Conservation (phyloP, 2,113 vertebrate genomes). For the Hyperoodon ampullatus region DNA sequence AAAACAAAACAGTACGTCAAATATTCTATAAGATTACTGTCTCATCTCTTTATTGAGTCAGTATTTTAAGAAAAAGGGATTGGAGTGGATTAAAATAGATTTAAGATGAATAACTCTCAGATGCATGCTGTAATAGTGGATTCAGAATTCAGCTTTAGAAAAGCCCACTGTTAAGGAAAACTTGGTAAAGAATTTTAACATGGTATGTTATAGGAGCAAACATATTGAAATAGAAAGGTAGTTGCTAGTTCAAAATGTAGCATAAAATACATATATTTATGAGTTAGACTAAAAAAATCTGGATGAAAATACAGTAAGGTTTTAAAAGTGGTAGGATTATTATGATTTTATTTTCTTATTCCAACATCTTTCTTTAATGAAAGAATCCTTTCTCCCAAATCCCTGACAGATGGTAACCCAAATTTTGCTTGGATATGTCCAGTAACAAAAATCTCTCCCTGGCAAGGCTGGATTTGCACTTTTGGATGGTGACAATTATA, state of each 20-base stretch:
- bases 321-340: not conserved
- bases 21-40: not conserved
- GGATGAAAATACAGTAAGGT: not conserved
- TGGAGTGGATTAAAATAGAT: not conserved
- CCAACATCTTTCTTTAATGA: constrained; percentile 35
- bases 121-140: not conserved
- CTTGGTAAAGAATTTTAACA: not conserved
- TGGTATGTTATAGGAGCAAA: not conserved
- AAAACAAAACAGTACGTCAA: not conserved
- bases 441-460: constrained; percentile 69
- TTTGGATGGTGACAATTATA: not conserved
- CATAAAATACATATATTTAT: not conserved
- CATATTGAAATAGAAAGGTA: not conserved
- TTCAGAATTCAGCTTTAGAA: not conserved
- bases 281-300: not conserved
- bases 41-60: not conserved
- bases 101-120: not conserved
- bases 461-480: constrained; percentile 10
- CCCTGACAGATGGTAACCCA: constrained; percentile 78
- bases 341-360: constrained; percentile 31
- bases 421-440: constrained; percentile 67
- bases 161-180: not conserved
- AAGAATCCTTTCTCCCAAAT: constrained; percentile 56
- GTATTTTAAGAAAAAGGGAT: not conserved
- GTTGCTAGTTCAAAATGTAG: not conserved